Percentiles rank a stretch among this genome's conserved stretches.
phyloP scores from a whole-genome alignment of 2,797 vertebrate species.

The Rhynchotus rufescens region DNA sequence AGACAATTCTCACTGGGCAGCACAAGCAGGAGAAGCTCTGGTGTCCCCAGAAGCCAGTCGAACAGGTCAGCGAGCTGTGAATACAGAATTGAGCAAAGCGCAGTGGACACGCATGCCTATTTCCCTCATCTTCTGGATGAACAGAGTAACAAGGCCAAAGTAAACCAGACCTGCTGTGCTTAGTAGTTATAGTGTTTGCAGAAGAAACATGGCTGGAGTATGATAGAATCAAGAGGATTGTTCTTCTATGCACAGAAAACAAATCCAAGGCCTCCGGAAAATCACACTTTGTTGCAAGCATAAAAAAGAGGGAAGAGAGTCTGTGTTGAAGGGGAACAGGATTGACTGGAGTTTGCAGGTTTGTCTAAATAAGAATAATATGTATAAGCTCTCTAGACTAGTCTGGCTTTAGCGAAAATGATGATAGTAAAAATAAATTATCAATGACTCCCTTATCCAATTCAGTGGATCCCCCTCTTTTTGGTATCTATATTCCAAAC shows the following conservation, averaged over 20 bases:
- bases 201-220: neutral
- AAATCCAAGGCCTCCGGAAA: neutral
- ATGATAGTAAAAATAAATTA: neutral
- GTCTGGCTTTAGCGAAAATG: neutral
- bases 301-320: neutral
- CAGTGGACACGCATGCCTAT: neutral
- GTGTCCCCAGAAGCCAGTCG: neutral
- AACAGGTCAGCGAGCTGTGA: neutral
- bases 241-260: neutral
- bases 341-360: neutral
- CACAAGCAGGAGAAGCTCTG: neutral
- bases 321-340: neutral
- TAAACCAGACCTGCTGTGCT: constrained; percentile 30
- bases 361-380: neutral
- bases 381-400: neutral
- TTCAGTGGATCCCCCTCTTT: neutral
- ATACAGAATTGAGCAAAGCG: neutral
- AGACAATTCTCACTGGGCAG: neutral
- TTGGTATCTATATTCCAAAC: neutral
- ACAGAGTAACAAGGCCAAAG: constrained; percentile 43
- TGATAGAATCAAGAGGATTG: neutral
- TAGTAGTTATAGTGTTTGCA: constrained; percentile 27
- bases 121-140: neutral
- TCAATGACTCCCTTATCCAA: neutral
- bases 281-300: neutral